Evolutionary conservation across 2,888 invertebrate species (phyloP), one percentile per base, ranked within the genome.

Genomic region (Mayetiola destructor): DNA sequence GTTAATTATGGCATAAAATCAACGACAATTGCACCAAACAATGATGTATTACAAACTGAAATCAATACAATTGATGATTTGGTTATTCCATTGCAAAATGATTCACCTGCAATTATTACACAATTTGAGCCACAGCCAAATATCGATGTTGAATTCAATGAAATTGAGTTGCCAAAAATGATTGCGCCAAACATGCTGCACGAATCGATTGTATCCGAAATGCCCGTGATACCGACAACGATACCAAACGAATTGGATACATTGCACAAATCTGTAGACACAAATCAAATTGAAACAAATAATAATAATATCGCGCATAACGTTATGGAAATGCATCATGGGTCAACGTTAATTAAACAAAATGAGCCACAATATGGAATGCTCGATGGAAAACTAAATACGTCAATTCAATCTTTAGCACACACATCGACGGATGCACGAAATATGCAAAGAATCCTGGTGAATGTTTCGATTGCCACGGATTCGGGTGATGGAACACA

Each of bases 391-490:
- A 30, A 3, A 16, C 48, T 48, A 20, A 29, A 48, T 12, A 29
- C 35, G 21, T 20, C 48, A 23, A 42, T 21, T 56, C 23, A 35
- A n/a, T n/a, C n/a, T n/a, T n/a, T n/a, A n/a, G n/a, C n/a, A n/a
- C n/a, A n/a, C n/a, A 1, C 23, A 3, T 5, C 2, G 16, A 23
- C 36, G 18, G 16, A 14, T 20, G 27, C 27, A 48, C 48, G 16
- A 20, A 27, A 35, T 63, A 66, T 73, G 27, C 81, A 80, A 70
- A 80, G 84, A 64, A 81, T 89, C 64, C 75, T 88, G 62, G 84
- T 90, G 60, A 90, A 90, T 73, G 77, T 90, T 62, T 87, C 88
- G 9, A 88, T 89, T 65, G 81, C 84, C 59, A 82, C 85, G 42
- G 85, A 86, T 65, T 77, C 77, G 59, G 76, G 74, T 61, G 69